These are phyloP conservation scores for Pocillopora meandrina DNA, from an alignment of 92 coral and sea anemone genomes.

Conservation along the genomic window DNA sequence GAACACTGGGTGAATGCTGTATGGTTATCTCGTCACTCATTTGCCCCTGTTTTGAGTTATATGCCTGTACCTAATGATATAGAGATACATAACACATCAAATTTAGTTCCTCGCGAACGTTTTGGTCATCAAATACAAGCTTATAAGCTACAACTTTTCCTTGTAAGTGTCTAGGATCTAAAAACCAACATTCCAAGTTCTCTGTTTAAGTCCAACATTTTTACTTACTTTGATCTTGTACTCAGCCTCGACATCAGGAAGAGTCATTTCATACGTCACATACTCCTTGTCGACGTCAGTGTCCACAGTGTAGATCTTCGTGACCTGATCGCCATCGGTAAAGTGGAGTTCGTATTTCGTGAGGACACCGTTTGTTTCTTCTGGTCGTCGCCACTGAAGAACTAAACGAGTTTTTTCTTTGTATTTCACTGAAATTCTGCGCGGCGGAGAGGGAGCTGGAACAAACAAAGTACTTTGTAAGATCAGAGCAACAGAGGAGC, in stretches of 20 bases:
- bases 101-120: neutral
- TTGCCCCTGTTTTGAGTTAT: constrained; percentile 75
- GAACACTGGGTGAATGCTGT: constrained; percentile 54
- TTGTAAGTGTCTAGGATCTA: no score
- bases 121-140: no score
- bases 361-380: constrained; percentile 72
- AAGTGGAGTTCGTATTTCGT: constrained; percentile 69
- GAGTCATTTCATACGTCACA: constrained; percentile 42
- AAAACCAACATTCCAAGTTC: neutral
- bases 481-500: neutral
- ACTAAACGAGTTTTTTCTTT: constrained; percentile 66
- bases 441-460: constrained; percentile 78
- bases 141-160: no score
- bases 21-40: constrained; percentile 75
- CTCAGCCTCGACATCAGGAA: constrained; percentile 72
- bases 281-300: constrained; percentile 38
- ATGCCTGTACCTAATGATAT: constrained; percentile 73
- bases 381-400: constrained; percentile 75
- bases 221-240: constrained; percentile 75
- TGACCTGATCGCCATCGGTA: constrained; percentile 41
- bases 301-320: constrained; percentile 45
- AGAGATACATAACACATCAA: neutral
- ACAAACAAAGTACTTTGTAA: neutral
- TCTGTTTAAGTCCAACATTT: no score
- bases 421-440: constrained; percentile 60